Base-by-base conservation (phyloP, 2,797 vertebrate genomes). In the Acrossocheilus fasciatus region DNA sequence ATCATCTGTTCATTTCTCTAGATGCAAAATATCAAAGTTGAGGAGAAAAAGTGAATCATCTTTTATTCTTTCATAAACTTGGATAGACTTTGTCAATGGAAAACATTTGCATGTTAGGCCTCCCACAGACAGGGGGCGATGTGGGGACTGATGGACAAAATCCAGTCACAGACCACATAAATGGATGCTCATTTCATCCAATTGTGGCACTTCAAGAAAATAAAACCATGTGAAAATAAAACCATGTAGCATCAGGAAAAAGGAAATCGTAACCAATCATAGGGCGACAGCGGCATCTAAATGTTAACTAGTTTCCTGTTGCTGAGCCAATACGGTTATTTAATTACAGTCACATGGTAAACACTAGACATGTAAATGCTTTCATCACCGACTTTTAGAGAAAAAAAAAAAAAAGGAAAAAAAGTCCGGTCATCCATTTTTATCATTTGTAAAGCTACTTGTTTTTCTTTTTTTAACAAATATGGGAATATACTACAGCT, bases 81-180 rank as follows among this genome's bases (percentile, higher is more conserved):
- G 47, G 76, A 45, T 83, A 69, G 81, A 86, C 76, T 79, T 82
- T 52, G 68, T 57, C 45, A 36, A 85, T 81, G 77, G 26, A 34
- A 93, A 92, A 92, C 88, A 81, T 81, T 88, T 93, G 94, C 94
- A 95, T 94, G 94, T 91, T 91, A 90, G 89, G 87, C 92, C 92
- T 90, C 91, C 90, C 78, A 57, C 87, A 89, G 90, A 90, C 87
- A 87, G 90, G 66, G 57, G 81, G 86, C 15, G 91, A 92, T 90
- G 91, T 87, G 88, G 91, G 43, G n/a, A 81, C 39, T 52, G 90
- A 86, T 86, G 36, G 15, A 86, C 78, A 74, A 45, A 74, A 72
- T 81, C 66, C 64, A 41, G 39, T 85, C 59, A 74, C 23, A 52
- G 57, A 75, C 57, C 43, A 41, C 64, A 47, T 30, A 70, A 70